These are phyloP conservation scores for Sapayoa aenigma DNA, from an alignment of 2,113 vertebrate species.

Conservation along the genomic window DNA sequence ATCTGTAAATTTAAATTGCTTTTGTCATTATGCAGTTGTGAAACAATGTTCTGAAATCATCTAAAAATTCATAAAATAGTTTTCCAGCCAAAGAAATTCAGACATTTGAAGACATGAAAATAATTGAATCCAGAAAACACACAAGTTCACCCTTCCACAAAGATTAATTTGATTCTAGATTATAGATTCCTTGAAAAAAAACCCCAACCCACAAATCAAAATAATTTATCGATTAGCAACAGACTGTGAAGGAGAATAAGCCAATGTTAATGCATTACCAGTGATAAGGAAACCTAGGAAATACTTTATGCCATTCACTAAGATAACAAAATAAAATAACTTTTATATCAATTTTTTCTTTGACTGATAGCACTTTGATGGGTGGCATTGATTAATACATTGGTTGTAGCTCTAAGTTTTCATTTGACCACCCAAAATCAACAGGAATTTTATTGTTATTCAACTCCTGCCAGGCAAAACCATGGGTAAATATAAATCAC, in stretches of 20 bases:
- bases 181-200: not conserved
- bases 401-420: not conserved
- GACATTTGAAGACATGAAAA: not conserved
- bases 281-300: constrained; percentile 20
- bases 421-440: constrained; percentile 17
- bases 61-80: constrained; percentile 32
- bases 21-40: constrained; percentile 7
- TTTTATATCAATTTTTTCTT: not conserved
- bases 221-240: constrained; percentile 18
- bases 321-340: constrained; percentile 11
- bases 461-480: not conserved
- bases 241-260: not conserved
- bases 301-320: not conserved
- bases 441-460: constrained; percentile 41
- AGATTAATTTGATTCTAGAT: constrained; percentile 42
- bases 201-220: not conserved
- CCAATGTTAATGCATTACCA: not conserved
- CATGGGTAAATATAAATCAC: constrained; percentile 51
- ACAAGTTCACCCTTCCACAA: not conserved
- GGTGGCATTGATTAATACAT: constrained; percentile 12
- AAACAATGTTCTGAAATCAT: constrained; percentile 28
- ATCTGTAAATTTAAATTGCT: not conserved
- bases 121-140: constrained; percentile 38
- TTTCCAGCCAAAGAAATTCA: constrained; percentile 24
- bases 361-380: constrained; percentile 17